Evolutionary conservation across 2,113 vertebrate species (phyloP), one percentile per base, ranked within the genome.

Genomic region (Illadopsis cleaveri): DNA sequence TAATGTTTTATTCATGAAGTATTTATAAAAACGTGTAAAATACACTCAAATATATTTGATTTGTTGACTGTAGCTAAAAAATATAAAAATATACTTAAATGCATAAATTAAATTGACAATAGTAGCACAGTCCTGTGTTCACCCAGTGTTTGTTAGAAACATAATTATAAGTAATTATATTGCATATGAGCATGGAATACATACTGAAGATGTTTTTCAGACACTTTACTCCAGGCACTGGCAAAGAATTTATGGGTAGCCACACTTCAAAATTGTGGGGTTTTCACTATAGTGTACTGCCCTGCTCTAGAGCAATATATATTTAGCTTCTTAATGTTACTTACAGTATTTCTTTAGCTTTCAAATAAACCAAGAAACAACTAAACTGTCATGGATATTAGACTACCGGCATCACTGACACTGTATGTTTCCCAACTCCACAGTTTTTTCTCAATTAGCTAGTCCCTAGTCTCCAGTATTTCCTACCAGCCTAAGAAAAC

Each of bases 61-160:
- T 91, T 95, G 73, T 93, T 64, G 70, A 79, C 84, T 87, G 95
- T 38, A 71, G 82, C 95, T 93, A 92, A 93, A 98, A 98, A 95
- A 93, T 96, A 96, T 79, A 96, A 97, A 98, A 97, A 96, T 97
- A 97, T 97, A 97, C 90, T 94, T 97, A 97, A 97, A 97, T 84
- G 95, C 83, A 96, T 97, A 94, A 96, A 94, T 97, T 97, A 97
- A 98, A 95, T 84, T 83, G 92, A 95, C 86, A 96, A 90, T 73
- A 90, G 65, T 83, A 82, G 90, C 89, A 90, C 86, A 86, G 44
- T 76, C 73, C 58, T 96, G 88, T 86, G 81, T 87, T 97, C 76
- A 86, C 84, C 78, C 35, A 87, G 62, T 86, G 37, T 89, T 94
- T 97, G 80, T 94, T 94, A 97, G 72, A 80, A 97, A 92, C 84